phyloP scores from a whole-genome alignment of 2,888 invertebrate species.

The Dastarcus helophoroides region DNA sequence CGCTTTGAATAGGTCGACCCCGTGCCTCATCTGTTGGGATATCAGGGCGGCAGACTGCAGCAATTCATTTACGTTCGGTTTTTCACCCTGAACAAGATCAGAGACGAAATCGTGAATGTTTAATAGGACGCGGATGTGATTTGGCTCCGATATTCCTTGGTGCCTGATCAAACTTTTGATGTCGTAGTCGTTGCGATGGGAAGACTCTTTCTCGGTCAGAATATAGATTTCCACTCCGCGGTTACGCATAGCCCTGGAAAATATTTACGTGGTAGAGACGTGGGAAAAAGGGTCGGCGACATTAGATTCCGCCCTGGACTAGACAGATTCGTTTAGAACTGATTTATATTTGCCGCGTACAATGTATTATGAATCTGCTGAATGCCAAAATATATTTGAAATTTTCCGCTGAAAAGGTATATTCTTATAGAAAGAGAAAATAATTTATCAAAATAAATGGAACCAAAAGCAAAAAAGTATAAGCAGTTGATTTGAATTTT shows the following conservation, averaged over 20 bases:
- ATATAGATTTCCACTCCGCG: slow-evolving; percentile 86
- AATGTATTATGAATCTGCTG: no score
- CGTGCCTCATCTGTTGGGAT: slow-evolving; percentile 50
- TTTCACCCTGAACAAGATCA: slow-evolving; percentile 43
- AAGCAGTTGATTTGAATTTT: no score
- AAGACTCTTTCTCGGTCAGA: slow-evolving; percentile 28
- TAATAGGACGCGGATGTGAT: slow-evolving; percentile 31
- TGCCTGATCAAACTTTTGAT: slow-evolving; percentile 41
- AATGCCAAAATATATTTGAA: no score
- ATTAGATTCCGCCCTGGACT: no score
- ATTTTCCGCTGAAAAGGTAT: no score
- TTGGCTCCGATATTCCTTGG: slow-evolving; percentile 31
- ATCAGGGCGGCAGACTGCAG: slow-evolving; percentile 53
- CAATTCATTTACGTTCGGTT: slow-evolving; percentile 51
- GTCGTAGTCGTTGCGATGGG: slow-evolving; percentile 32
- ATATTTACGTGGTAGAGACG: no score
- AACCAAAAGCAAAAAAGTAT: no score
- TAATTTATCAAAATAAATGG: no score
- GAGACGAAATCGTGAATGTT: slow-evolving; percentile 38
- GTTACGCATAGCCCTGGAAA: slow-evolving; percentile 87
- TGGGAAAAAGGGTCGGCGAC: no score
- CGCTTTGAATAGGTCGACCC: slow-evolving; percentile 44
- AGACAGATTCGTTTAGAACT: no score
- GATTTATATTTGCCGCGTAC: no score
- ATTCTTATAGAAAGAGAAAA: no score